A percentile compares a stretch with the other conserved stretches of the same genome.
Evolutionary conservation across 2,797 vertebrate species (phyloP).

Genomic region (Triplophysa bombifrons): DNA sequence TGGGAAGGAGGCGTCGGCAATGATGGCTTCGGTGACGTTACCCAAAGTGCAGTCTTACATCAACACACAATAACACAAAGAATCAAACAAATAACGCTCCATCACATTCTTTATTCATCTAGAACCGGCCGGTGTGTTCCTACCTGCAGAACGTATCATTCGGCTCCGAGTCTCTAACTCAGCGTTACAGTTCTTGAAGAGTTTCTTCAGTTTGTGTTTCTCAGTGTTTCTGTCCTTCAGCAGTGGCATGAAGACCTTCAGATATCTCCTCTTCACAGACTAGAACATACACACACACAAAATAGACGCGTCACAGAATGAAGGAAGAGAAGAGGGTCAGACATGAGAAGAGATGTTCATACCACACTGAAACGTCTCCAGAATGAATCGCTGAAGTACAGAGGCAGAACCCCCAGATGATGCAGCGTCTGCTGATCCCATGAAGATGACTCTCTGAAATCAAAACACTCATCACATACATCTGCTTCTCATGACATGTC

Average conservation of each 20-base stretch:
- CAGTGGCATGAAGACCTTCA: conserved; percentile 61
- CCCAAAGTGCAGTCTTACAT: conserved; percentile 64
- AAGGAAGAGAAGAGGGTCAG: background rate
- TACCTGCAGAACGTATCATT: conserved; percentile 55
- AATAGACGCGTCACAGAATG: background rate
- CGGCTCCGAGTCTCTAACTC: background rate
- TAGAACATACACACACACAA: conserved; percentile 39
- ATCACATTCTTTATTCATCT: background rate
- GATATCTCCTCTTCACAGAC: conserved; percentile 59
- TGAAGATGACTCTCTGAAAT: conserved; percentile 55
- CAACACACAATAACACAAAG: background rate
- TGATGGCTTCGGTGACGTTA: conserved; percentile 65
- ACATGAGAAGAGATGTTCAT: conserved; percentile 23
- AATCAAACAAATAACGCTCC: background rate
- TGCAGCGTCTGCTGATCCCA: conserved; percentile 67
- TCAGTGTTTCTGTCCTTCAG: conserved; percentile 57
- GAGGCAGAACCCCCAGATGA: conserved; percentile 62
- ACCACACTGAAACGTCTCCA: conserved; percentile 62
- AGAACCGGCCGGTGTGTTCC: no score
- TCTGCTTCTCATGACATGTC: background rate
- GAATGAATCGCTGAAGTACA: conserved; percentile 60
- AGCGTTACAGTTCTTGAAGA: conserved; percentile 56
- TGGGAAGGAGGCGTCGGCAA: conserved; percentile 65
- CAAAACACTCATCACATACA: background rate
- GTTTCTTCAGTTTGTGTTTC: conserved; percentile 53